A percentile compares a stretch with the other conserved stretches of the same genome.
Evolutionary conservation across 2,797 vertebrate species (phyloP).

Genomic region (Mycteria americana): DNA sequence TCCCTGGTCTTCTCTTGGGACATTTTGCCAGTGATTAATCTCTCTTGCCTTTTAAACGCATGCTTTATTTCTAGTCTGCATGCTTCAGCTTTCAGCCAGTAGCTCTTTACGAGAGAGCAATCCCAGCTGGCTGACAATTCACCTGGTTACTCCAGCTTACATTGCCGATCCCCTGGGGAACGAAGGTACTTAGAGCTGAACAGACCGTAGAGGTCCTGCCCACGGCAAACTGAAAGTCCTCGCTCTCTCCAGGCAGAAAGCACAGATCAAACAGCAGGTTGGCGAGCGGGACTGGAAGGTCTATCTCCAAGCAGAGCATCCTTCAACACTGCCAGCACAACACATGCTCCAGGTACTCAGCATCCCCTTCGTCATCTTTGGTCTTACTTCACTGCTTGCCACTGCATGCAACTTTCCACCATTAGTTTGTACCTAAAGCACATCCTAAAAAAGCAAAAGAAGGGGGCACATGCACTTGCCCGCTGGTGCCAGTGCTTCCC

Average conservation of each 20-base stretch:
- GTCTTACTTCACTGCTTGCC: neutral
- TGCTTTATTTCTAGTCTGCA: slow-evolving; percentile 24
- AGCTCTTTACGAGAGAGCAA: neutral
- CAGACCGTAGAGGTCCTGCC: neutral
- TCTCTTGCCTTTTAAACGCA: neutral
- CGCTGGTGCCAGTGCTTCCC: neutral
- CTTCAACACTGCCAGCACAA: neutral
- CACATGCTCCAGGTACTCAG: neutral
- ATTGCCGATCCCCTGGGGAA: neutral
- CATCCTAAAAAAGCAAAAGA: neutral
- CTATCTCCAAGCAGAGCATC: neutral
- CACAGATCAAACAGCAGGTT: neutral
- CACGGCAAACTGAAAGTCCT: neutral
- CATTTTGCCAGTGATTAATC: slow-evolving; percentile 4
- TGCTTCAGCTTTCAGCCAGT: neutral
- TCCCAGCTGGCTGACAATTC: slow-evolving; percentile 34
- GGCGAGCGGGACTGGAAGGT: neutral
- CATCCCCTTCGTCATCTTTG: neutral
- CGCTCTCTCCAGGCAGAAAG: neutral
- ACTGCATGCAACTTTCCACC: neutral
- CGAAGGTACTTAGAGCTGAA: neutral
- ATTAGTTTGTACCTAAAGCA: neutral
- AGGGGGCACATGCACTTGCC: neutral
- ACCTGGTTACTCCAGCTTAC: neutral
- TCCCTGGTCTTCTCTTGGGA: neutral